Evolutionary conservation across 2,113 vertebrate genomes (phyloP), one percentile per base, ranked within the genome.

Genomic region (Gallinago undulata): DNA sequence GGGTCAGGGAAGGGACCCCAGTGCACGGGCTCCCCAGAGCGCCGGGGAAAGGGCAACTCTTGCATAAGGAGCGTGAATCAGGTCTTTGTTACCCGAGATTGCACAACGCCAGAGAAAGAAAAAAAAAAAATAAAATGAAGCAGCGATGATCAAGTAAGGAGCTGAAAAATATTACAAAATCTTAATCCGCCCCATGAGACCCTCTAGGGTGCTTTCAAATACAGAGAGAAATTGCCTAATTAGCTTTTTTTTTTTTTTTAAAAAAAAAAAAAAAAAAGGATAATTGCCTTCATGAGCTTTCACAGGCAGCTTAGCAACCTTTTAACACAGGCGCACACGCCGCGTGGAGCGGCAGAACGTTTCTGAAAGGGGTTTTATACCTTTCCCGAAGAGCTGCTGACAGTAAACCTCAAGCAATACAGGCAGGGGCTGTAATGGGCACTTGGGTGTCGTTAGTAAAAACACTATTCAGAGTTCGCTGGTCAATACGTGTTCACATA

Each of bases 251-350:
- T 73, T 86, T 73, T 80, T 90, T 94, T 89, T 93, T 89, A 69
- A 16, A 43, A 43, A 43, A 43, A 43, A 43, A 39, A 47, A 47
- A 47, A 47, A 47, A 89, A 96, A 91, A 66, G 90, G 96, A 78
- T 96, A 96, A 97, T 88, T 96, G 96, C 97, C 94, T 97, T 93
- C 91, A 31, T 89, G 95, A 93, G 94, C 97, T 91, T 95, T 94
- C 95, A 73, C 74, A 93, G 95, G 93, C 96, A 97, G 97, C 96
- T 97, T 94, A 97, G 97, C 97, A 97, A 96, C 96, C 97, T 97
- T 95, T 96, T 95, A 96, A 82, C 70, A 70, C 48, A 47, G 16
- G 80, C 73, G 8, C 94, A 43, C 89, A 60, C 93, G 63, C 90
- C 4, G 92, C 84, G 16, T 6, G 19, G 77, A 86, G 95, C 72